phyloP scores from a whole-genome alignment of 2,888 invertebrate genomes.

The Gryllus longicercus region DNA sequence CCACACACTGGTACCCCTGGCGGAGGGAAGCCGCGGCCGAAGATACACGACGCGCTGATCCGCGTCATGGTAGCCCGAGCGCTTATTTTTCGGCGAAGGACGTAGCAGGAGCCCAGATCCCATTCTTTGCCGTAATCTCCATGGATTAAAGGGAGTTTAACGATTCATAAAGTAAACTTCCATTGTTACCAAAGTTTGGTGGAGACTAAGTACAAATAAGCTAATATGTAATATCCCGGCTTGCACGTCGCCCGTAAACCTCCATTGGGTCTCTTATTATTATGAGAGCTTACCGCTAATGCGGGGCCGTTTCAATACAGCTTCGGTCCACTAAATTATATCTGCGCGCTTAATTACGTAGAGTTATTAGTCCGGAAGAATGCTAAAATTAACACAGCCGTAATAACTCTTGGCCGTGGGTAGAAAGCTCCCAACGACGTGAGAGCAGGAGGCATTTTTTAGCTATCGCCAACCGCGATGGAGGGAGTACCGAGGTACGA shows the following conservation, averaged over 20 bases:
- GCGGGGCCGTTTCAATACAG: background rate
- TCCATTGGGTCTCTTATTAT: background rate
- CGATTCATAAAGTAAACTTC: no score
- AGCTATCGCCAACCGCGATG: background rate
- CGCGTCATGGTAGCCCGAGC: no score
- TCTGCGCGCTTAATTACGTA: background rate
- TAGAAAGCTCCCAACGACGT: background rate
- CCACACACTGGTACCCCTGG: no score
- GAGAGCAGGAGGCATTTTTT: no score
- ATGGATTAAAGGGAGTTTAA: no score
- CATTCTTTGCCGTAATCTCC: no score
- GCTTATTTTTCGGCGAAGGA: no score
- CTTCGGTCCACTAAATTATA: background rate
- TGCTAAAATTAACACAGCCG: background rate
- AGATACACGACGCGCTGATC: no score
- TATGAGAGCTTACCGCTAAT: background rate
- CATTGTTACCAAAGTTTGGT: no score
- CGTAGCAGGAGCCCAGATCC: no score
- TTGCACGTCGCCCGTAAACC: background rate
- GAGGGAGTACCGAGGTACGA: background rate
- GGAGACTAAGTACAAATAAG: no score
- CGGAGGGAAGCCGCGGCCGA: no score
- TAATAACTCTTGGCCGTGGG: background rate
- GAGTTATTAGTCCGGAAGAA: background rate
- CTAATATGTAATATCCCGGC: background rate